These are phyloP conservation scores for Drosophila eugracilis DNA, from an alignment of 1,140 invertebrate species.

Conservation along the genomic window DNA sequence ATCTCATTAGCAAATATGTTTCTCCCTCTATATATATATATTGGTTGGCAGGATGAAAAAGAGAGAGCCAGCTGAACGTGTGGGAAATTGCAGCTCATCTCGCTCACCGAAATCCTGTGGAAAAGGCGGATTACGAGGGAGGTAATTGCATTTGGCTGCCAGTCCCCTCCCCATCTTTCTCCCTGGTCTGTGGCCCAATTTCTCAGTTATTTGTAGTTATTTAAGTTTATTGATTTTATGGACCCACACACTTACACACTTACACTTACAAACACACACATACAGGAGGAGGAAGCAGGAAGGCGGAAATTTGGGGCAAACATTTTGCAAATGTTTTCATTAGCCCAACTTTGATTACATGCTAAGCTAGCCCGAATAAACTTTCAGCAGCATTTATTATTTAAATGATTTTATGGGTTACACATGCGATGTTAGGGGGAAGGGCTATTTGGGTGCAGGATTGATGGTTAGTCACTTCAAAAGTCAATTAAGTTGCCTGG, in stretches of 20 bases:
- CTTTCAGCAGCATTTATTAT: conserved; percentile 74
- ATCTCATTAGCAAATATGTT: conserved; percentile 65
- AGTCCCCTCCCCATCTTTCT: not conserved
- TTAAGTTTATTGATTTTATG: conserved; percentile 79
- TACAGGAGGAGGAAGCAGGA: not conserved
- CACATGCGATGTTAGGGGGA: conserved; percentile 8
- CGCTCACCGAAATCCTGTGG: conserved; percentile 18
- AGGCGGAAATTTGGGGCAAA: conserved; percentile 37
- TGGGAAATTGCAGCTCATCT: conserved; percentile 36
- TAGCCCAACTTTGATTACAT: conserved; percentile 64
- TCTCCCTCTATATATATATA: not conserved
- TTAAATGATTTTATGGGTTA: conserved; percentile 71
- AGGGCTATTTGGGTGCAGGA: conserved; percentile 1
- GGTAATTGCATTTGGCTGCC: conserved; percentile 53
- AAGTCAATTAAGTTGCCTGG: conserved; percentile 77
- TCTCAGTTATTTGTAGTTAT: conserved; percentile 68
- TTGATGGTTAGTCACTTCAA: conserved; percentile 71
- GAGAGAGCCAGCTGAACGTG: conserved; percentile 10
- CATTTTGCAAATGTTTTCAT: conserved; percentile 81
- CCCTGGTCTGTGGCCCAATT: conserved; percentile 59
- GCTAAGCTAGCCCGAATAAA: conserved; percentile 61
- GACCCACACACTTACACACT: conserved; percentile 27
- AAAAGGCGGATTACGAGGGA: conserved; percentile 29
- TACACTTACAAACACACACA: too few species aligned
- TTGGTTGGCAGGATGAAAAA: not conserved